Base-by-base conservation (phyloP, 2,797 vertebrate species). In the Phoeniculus purpureus region DNA sequence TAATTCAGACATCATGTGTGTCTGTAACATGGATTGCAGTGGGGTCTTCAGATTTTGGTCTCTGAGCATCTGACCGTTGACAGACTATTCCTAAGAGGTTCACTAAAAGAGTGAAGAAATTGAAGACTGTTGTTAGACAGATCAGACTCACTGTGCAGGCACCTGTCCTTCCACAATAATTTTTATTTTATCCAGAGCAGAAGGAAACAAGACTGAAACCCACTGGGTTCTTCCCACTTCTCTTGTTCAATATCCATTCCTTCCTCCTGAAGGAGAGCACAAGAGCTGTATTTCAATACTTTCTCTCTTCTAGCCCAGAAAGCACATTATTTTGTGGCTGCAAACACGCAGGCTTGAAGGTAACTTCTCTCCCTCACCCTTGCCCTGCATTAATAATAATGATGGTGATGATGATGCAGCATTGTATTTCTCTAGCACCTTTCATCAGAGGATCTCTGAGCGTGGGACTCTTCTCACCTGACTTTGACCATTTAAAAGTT, bases 401-500 rank as follows among this genome's bases (percentile, higher is more conserved):
- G 6, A 20, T 37, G 89, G 79, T 77, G 90, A 18, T 55, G 92
- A 87, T 90, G 93, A 25, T 3, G 88, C 90, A 84, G 92, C 81
- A 2, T 3, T 27, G 65, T 43, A 67, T 65, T 95, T 55, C 85
- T 94, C 40, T 76, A 85, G 73, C 74, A 65, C 32, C 87, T 96
- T 90, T 91, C 95, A 92, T 86, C 95, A 93, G 77, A 91, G 77
- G 47, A 86, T 71, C 92, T 91, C 31, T 5, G 25, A 95, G 95
- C 78, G 92, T 96, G 93, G 72, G 94, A 95, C 75, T 94, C 90
- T 58, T 80, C 90, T 96, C 94, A 96, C 94, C 93, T 5, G 4
- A 34, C 93, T 92, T 34, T 93, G 94, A 94, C 95, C 94, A 94
- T 71, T 37, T 27, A 40, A 14, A 62, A 73, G 12, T 73, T 52